Base-by-base conservation (phyloP, 2,113 vertebrate genomes). In the Bolborhynchus lineola region DNA sequence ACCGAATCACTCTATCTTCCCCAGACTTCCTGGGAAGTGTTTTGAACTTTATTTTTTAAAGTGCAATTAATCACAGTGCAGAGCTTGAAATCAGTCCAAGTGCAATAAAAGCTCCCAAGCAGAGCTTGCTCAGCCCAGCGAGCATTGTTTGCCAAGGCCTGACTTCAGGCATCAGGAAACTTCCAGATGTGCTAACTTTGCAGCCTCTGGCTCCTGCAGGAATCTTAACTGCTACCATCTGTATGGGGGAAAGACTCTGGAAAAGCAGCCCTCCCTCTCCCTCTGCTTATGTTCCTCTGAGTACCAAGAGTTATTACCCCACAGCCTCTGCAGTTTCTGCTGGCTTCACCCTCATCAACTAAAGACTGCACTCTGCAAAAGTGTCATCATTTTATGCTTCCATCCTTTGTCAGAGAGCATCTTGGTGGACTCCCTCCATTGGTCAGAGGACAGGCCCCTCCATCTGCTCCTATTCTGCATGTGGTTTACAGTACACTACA, bases 211-310 rank as follows among this genome's bases (percentile, higher is more conserved):
- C 92, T 97, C 89, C 95, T 94, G 91, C 95, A 96, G 93, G 92
- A 97, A 97, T 97, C 95, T 97, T 97, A 97, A 97, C 95, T 94
- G 95, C 86, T 97, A 96, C 95, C 97, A 97, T 94, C 96, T 97
- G 96, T 78, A 92, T 0, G 0, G 86, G 62, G 63, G 19, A 95
- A 90, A 93, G 71, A 76, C 77, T 90, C 90, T 0, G 0, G 82
- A 68, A 95, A 80, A 89, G 86, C 55, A 59, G 69, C 63, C 77
- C 69, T 74, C 74, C 59, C 53, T 82, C 67, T 79, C 26, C 29
- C 53, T 91, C 84, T 64, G 49, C 50, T 94, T 65, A 37, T 3
- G 8, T 64, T 95, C 72, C 63, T 86, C 63, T 0, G 1, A 93
- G 75, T 63, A 69, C 47, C 55, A 25, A 29, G 65, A 92, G n/a